Evolutionary conservation across 2,113 vertebrate species (phyloP).

Genomic region (Callionymus lyra): DNA sequence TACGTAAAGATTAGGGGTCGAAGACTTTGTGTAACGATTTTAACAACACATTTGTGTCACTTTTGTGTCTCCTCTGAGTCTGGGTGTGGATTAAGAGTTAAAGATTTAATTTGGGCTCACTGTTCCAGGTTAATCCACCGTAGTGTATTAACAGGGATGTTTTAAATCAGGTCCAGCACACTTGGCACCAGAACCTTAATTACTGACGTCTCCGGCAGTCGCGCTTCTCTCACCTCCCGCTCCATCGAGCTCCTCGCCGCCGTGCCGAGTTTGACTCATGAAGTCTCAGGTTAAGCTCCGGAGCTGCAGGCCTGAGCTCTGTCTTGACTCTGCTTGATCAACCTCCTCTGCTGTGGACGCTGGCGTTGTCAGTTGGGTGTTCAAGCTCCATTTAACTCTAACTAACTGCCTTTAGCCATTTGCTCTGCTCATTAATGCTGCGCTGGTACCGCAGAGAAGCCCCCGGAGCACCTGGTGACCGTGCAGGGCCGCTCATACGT

Average conservation of each 20-base stretch:
- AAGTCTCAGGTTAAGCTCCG: constrained; percentile 29
- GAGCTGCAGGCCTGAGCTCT: constrained; percentile 21
- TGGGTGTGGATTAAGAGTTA: too few relatives aligned
- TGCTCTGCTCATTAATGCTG: constrained; percentile 50
- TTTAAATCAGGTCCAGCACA: constrained; percentile 1
- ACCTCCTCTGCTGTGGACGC: constrained; percentile 33
- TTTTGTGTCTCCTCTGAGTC: too few relatives aligned
- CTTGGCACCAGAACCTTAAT: constrained; percentile 4
- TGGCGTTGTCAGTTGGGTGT: constrained; percentile 56
- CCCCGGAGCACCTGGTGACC: constrained; percentile 21
- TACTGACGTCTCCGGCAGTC: constrained; percentile 5
- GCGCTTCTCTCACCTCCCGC: constrained; percentile 8
- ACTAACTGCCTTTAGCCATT: constrained; percentile 60
- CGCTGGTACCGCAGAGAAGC: constrained; percentile 23
- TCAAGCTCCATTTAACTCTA: constrained; percentile 66
- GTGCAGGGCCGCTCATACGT: too few relatives aligned
- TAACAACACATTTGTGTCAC: too few relatives aligned
- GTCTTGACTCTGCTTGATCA: constrained; percentile 28
- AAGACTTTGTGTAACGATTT: too few relatives aligned
- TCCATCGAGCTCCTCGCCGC: constrained; percentile 1
- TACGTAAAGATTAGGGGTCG: not conserved
- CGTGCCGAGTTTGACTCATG: constrained; percentile 18
- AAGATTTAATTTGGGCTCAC: too few relatives aligned
- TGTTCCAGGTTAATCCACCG: not conserved
- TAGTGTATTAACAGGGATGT: not conserved